Percentiles rank a stretch among this genome's conserved stretches.
Conservation (phyloP, 2,888 invertebrate genomes). For the Diaperis boleti region DNA sequence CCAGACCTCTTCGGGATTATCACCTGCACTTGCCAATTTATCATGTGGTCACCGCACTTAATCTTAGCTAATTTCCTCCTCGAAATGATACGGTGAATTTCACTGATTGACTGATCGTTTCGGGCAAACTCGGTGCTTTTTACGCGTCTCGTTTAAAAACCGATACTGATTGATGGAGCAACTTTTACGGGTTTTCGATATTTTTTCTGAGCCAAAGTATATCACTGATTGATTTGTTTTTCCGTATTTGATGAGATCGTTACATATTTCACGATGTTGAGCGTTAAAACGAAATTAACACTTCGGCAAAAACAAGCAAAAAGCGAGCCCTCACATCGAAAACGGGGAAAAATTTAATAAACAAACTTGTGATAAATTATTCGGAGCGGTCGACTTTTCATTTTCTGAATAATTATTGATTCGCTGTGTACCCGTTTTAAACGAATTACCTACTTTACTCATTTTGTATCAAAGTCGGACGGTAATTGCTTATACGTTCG, state of each 20-base stretch:
- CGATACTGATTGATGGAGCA: constrained; percentile 41
- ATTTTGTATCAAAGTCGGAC: constrained; percentile 15
- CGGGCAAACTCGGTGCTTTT: constrained; percentile 33
- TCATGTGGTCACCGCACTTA: constrained; percentile 51
- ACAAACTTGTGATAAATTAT: constrained; percentile 29
- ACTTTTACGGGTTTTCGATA: constrained; percentile 28
- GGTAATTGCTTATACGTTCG: constrained; percentile 9
- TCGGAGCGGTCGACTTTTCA: constrained; percentile 14
- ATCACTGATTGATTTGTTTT: constrained; percentile 38
- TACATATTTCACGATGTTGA: constrained; percentile 33
- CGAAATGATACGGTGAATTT: constrained; percentile 39
- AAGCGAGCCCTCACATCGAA: neutral
- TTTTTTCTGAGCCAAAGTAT: constrained; percentile 19
- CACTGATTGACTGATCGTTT: constrained; percentile 42
- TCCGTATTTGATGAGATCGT: constrained; percentile 30
- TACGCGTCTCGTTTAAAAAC: constrained; percentile 36
- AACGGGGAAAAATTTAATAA: constrained; percentile 18
- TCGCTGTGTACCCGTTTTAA: constrained; percentile 5
- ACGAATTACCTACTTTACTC: constrained; percentile 20
- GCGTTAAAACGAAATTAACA: constrained; percentile 32
- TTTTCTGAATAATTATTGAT: constrained; percentile 25
- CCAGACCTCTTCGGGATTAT: constrained; percentile 52
- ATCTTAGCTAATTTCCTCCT: constrained; percentile 48
- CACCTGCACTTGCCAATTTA: constrained; percentile 56
- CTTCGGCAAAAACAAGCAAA: constrained; percentile 13